These are phyloP conservation scores for Oceanites oceanicus DNA, from an alignment of 2,113 vertebrate species.

Conservation along the genomic window DNA sequence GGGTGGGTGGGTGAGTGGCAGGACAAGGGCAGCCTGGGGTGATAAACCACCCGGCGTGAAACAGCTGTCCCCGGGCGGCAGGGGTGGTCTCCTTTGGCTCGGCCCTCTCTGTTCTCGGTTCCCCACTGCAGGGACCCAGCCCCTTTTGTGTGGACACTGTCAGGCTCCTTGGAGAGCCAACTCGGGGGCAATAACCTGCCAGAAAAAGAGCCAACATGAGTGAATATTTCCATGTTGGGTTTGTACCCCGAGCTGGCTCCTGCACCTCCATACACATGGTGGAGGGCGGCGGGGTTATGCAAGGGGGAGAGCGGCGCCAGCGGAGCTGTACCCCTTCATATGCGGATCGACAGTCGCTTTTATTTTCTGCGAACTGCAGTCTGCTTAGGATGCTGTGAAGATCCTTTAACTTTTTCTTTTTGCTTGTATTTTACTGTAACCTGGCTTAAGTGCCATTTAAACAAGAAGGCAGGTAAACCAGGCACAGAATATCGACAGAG, in stretches of 20 bases:
- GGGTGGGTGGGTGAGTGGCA: not conserved
- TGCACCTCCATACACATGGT: too few relatives aligned
- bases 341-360: rapidly evolving
- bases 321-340: not conserved
- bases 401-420: not conserved
- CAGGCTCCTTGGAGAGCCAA: not conserved
- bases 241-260: not conserved
- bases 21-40: rapidly evolving
- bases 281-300: not conserved
- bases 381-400: not conserved
- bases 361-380: not conserved
- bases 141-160: too few relatives aligned
- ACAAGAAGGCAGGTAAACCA: not conserved
- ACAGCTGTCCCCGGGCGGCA: rapidly evolving
- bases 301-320: not conserved
- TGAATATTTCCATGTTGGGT: not conserved
- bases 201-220: not conserved
- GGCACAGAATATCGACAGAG: not conserved
- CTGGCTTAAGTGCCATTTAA: not conserved
- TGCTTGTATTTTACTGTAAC: not conserved
- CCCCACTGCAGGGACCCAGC: not conserved
- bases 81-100: not conserved
- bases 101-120: rapidly evolving
- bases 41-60: rapidly evolving
- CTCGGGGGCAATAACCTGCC: not conserved